A percentile compares a stretch with the other conserved stretches of the same genome.
Evolutionary conservation across 1,140 invertebrate species (phyloP).

Genomic region (Tribolium madens): DNA sequence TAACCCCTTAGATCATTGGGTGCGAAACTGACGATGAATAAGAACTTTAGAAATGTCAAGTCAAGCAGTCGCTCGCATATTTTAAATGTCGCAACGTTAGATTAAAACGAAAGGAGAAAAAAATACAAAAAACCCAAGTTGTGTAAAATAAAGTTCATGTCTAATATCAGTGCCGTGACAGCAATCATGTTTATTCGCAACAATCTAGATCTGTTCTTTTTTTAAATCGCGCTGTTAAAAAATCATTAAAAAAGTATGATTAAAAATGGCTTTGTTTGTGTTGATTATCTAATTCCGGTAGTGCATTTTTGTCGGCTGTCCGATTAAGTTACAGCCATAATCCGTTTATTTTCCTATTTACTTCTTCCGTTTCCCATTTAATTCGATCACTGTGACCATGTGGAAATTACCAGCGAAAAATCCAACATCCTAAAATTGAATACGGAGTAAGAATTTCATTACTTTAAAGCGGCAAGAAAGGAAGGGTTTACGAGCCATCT

Average conservation of each 20-base stretch:
- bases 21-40: not conserved
- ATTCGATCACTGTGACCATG: slow-evolving; percentile 24
- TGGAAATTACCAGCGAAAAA: slow-evolving; percentile 26
- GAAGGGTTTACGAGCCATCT: slow-evolving; percentile 25
- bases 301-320: slow-evolving; percentile 18
- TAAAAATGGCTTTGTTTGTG: not conserved
- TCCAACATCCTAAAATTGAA: slow-evolving; percentile 16
- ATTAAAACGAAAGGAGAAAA: slow-evolving; percentile 3
- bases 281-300: slow-evolving; percentile 12
- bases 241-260: slow-evolving; percentile 13
- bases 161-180: slow-evolving; percentile 16
- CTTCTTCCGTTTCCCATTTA: slow-evolving; percentile 17
- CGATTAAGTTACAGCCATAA: slow-evolving; percentile 23
- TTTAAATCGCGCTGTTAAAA: slow-evolving; percentile 14
- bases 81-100: slow-evolving; percentile 2
- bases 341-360: slow-evolving; percentile 32
- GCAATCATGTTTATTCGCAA: slow-evolving; percentile 15
- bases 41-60: slow-evolving; percentile 17
- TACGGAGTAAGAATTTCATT: slow-evolving; percentile 31
- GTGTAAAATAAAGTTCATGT: not conserved
- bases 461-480: slow-evolving; percentile 2
- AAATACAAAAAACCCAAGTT: not conserved
- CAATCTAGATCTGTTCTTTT: slow-evolving; percentile 15
- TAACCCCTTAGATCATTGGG: not conserved
- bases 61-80: slow-evolving; percentile 3